These are phyloP conservation scores for Heterodera filipjevi DNA, from an alignment of 2,888 invertebrate species.

Conservation along the genomic window DNA sequence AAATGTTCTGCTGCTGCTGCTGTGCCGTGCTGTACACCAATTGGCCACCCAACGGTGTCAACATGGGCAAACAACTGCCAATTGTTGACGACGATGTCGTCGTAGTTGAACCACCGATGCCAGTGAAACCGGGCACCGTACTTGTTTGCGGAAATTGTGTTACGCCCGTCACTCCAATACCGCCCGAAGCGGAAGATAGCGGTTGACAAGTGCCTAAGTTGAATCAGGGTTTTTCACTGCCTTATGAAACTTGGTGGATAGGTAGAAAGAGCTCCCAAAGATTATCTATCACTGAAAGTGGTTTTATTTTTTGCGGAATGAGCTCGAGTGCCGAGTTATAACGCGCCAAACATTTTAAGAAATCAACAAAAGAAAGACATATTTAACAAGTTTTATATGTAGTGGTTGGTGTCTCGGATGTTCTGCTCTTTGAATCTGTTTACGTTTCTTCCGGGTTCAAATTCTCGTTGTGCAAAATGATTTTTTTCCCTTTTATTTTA, in stretches of 20 bases:
- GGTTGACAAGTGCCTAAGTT: slow-evolving; percentile 20
- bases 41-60: slow-evolving; percentile 26
- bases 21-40: slow-evolving; percentile 30
- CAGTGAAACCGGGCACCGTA: neutral
- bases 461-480: too few species aligned
- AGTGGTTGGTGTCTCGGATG: too few species aligned
- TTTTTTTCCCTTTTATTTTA: too few species aligned
- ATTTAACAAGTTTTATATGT: too few species aligned
- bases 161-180: neutral
- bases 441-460: too few species aligned
- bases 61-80: slow-evolving; percentile 18
- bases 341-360: too few species aligned
- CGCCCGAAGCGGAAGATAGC: neutral
- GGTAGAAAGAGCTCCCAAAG: too few species aligned
- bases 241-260: neutral
- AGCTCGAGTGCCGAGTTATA: too few species aligned
- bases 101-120: neutral
- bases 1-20: neutral
- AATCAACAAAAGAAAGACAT: too few species aligned
- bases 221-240: neutral
- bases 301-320: too few species aligned
- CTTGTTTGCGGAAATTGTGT: neutral
- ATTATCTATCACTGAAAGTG: too few species aligned
- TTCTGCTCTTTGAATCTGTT: too few species aligned
- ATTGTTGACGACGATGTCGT: neutral